These are phyloP conservation scores for Porites divaricata DNA, from an alignment of 92 coral and sea anemone genomes.

Conservation along the genomic window DNA sequence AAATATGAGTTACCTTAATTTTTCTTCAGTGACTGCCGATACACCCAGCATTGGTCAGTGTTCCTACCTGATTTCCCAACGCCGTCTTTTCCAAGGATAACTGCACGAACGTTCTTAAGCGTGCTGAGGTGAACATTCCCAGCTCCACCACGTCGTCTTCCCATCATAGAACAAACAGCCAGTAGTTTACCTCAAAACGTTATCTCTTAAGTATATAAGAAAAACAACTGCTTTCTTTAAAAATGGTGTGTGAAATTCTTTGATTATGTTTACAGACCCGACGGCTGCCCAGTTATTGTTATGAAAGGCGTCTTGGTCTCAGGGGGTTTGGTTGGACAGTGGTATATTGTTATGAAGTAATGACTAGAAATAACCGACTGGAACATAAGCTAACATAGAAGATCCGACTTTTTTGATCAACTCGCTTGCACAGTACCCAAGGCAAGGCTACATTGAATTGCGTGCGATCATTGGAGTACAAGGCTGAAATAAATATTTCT, in stretches of 20 bases:
- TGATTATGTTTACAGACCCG: conserved; percentile 10
- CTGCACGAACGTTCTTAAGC: conserved; percentile 75
- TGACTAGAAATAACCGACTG: background rate
- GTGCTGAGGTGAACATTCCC: conserved; percentile 62
- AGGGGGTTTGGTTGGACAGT: conserved; percentile 11
- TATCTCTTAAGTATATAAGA: background rate
- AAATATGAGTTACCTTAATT: background rate
- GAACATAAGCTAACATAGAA: background rate
- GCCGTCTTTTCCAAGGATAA: conserved; percentile 86
- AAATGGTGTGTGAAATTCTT: background rate
- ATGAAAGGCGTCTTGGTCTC: conserved; percentile 3
- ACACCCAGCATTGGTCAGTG: background rate
- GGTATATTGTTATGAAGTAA: background rate
- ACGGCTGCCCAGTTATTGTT: conserved; percentile 1
- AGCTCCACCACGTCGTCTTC: conserved; percentile 36
- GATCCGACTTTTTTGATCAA: too few relatives aligned
- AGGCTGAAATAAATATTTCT: too few relatives aligned
- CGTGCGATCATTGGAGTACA: too few relatives aligned
- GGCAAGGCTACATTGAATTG: too few relatives aligned
- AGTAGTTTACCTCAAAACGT: background rate
- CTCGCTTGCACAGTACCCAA: too few relatives aligned
- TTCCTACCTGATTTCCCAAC: conserved; percentile 87
- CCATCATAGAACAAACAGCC: conserved; percentile 15
- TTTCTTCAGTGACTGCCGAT: background rate
- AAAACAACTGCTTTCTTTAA: background rate